Evolutionary conservation across 1,140 invertebrate species (phyloP).

Genomic region (Cyrtorhinus lividipennis): DNA sequence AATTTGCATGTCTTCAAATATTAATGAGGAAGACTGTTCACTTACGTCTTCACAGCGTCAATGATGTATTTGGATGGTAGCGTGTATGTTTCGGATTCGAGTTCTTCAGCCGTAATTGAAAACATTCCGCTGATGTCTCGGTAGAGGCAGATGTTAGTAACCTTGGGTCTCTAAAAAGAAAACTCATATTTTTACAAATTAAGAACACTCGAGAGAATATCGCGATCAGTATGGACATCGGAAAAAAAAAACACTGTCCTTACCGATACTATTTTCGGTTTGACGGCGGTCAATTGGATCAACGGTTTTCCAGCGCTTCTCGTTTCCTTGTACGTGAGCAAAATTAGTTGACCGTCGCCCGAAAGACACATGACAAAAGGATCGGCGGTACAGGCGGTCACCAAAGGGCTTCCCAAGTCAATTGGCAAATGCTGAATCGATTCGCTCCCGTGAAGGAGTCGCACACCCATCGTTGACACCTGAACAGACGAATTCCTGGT

Average conservation of each 20-base stretch:
- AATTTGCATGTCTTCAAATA: too few relatives aligned
- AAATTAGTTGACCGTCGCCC: slow-evolving; percentile 68
- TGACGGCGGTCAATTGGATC: slow-evolving; percentile 33
- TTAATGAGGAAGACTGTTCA: too few relatives aligned
- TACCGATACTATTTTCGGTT: slow-evolving; percentile 39
- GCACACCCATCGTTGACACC: slow-evolving; percentile 58
- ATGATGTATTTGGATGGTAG: slow-evolving; percentile 23
- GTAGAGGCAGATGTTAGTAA: slow-evolving; percentile 63
- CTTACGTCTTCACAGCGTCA: slow-evolving; percentile 25
- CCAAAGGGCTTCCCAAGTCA: slow-evolving; percentile 71
- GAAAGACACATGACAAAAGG: slow-evolving; percentile 77
- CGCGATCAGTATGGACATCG: too few relatives aligned
- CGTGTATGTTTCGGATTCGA: slow-evolving; percentile 23
- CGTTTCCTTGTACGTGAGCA: slow-evolving; percentile 63
- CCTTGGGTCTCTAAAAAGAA: slow-evolving; percentile 47
- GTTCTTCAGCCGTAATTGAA: slow-evolving; percentile 33
- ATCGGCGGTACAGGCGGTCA: slow-evolving; percentile 74
- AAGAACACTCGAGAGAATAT: too few relatives aligned
- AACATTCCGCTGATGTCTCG: slow-evolving; percentile 83
- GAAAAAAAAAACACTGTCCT: slow-evolving; percentile 25
- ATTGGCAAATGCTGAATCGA: slow-evolving; percentile 76
- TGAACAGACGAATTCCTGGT: slow-evolving; percentile 18
- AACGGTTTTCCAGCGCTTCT: slow-evolving; percentile 32
- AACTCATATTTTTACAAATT: too few relatives aligned
- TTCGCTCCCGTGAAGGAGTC: slow-evolving; percentile 56